Conservation (phyloP, 2,797 vertebrate species). For the Agapornis canus region DNA sequence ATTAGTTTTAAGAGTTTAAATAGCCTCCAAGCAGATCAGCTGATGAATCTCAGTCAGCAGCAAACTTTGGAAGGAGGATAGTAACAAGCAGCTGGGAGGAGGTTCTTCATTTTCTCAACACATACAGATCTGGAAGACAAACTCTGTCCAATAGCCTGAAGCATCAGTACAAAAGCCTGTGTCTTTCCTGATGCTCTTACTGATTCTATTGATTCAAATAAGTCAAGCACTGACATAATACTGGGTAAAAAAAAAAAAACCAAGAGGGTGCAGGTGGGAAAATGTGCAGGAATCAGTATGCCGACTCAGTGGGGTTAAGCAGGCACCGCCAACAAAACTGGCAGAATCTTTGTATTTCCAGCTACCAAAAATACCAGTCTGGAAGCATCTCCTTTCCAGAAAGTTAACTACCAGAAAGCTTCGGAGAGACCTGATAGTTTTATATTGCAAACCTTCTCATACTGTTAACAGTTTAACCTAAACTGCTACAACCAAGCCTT, state of each 20-base stretch:
- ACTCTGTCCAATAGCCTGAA: slow-evolving; percentile 3
- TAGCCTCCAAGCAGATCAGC: slow-evolving; percentile 8
- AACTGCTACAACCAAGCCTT: background rate
- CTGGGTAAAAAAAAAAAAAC: background rate
- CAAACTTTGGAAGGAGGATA: background rate
- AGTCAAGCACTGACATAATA: background rate
- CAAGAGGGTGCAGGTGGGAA: accelerated
- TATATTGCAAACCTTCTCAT: background rate
- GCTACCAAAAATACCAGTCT: background rate
- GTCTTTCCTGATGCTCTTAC: background rate
- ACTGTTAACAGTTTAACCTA: background rate
- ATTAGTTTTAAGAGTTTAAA: background rate
- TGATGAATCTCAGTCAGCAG: background rate
- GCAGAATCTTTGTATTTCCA: background rate
- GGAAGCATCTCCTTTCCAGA: background rate
- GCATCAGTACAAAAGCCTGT: background rate
- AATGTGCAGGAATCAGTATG: background rate
- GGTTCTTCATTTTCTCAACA: background rate
- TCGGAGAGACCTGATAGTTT: background rate
- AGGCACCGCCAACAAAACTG: background rate
- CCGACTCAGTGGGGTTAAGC: background rate
- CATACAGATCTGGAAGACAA: background rate
- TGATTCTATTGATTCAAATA: background rate
- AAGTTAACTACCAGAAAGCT: background rate
- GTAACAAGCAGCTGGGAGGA: slow-evolving; percentile 37